Evolutionary conservation across 1,140 invertebrate genomes (phyloP), one percentile per base, ranked within the genome.

Genomic region (Bombus superbus): DNA sequence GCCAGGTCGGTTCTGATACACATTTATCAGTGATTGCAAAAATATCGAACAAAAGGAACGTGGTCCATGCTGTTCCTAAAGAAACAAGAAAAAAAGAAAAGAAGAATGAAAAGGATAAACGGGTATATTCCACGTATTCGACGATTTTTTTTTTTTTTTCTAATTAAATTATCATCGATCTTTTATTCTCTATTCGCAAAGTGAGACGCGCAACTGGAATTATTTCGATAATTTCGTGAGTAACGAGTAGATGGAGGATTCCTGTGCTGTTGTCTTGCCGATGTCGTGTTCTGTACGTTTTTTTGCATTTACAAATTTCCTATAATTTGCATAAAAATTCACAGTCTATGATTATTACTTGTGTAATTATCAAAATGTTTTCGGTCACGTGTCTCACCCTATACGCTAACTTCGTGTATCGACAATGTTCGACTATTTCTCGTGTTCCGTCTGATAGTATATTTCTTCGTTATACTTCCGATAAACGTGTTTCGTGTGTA

Each of bases 1-100:
- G 86, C 81, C 88, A 92, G 91, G 88, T 92, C 91, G 88, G 90
- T 91, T 92, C 91, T 86, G 91, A 92, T 71, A 79, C 66, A 86
- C 68, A 87, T 69, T 32, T 66, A 87, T 75, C 81, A 53, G 87
- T 81, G 84, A 80, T 77, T 73, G 74, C 42, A 87, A 85, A 10
- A 85, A 79, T 81, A 85, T 73, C 38, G 77, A 86, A 71, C 81
- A 81, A 90, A 79, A 90, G 88, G 81, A 88, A 32, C 35, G 76
- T 72, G 11, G 59, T 84, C 83, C 88, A 89, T 88, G 91, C 89
- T 86, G 71, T 88, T 89, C 89, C 81, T 91, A 89, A 91, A 91
- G 88, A 87, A 32, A 85, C 86, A 86, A 86, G 32, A 38, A 90
- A 68, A 38, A n/a, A n/a, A 62, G 11, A 11, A n/a, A 28, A 10